Conservation (phyloP, 2,113 vertebrate species). For the Hirundichthys speculiger region DNA sequence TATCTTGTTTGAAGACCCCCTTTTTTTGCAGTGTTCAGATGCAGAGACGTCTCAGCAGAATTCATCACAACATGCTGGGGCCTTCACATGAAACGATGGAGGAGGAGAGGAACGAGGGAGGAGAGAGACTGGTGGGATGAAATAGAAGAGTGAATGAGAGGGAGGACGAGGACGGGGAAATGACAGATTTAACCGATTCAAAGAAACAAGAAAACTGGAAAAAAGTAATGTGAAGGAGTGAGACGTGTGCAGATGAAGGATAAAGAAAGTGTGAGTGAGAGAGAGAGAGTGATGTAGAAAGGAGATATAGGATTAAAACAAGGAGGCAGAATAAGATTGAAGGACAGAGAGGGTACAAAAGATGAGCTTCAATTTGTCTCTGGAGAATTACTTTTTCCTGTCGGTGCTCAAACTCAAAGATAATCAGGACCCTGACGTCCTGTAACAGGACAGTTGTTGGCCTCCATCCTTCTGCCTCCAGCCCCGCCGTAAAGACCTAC, state of each 20-base stretch:
- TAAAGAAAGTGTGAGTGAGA: neutral
- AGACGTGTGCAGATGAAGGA: neutral
- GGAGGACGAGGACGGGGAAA: neutral
- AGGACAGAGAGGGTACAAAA: conserved; percentile 10
- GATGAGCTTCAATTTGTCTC: conserved; percentile 41
- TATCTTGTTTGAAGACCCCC: too few species aligned
- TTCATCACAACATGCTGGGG: conserved; percentile 19
- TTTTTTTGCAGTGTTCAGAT: too few species aligned
- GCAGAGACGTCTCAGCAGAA: conserved; percentile 23
- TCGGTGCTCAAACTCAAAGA: conserved; percentile 36
- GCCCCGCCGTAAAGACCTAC: conserved; percentile 24
- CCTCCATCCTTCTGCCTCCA: conserved; percentile 26
- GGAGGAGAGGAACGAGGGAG: conserved; percentile 23
- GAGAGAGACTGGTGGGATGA: conserved; percentile 6
- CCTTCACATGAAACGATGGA: conserved; percentile 43
- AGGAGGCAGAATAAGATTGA: conserved; percentile 23
- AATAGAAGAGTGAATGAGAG: conserved; percentile 3
- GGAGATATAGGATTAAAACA: conserved; percentile 14
- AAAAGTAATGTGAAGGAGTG: conserved; percentile 1
- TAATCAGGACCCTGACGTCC: conserved; percentile 62
- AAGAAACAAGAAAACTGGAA: conserved; percentile 4
- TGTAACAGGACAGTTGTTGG: conserved; percentile 49
- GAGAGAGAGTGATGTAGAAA: conserved; percentile 10
- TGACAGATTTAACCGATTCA: conserved; percentile 7
- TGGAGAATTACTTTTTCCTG: conserved; percentile 50